Percentiles rank a stretch among this genome's conserved stretches.
Conservation (phyloP, 1,140 invertebrate species). For the Phocides pigmalion region DNA sequence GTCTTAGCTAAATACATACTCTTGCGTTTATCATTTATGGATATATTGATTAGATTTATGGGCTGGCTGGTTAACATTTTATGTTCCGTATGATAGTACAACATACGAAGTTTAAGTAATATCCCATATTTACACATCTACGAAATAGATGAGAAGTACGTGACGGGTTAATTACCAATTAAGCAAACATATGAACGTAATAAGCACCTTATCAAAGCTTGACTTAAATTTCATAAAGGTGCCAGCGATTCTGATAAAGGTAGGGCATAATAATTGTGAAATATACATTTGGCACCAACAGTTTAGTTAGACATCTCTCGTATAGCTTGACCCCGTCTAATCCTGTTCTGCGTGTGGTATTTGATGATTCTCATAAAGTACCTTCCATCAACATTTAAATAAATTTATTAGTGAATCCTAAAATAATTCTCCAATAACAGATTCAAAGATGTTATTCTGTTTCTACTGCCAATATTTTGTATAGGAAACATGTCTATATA, state of each 20-base stretch:
- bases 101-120: slow-evolving; percentile 7
- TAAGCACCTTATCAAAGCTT: neutral
- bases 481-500: no score
- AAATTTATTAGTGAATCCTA: slow-evolving; percentile 33
- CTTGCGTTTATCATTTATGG: neutral
- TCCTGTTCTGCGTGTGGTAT: slow-evolving; percentile 65
- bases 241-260: slow-evolving; percentile 1
- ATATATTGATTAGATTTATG: slow-evolving; percentile 1
- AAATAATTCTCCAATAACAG: slow-evolving; percentile 15
- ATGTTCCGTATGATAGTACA: neutral
- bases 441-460: neutral
- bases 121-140: slow-evolving; percentile 3
- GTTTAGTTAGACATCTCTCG: neutral
- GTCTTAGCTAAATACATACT: neutral
- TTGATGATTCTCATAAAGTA: slow-evolving; percentile 61
- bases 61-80: slow-evolving; percentile 13
- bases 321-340: slow-evolving; percentile 33
- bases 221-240: slow-evolving; percentile 10
- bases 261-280: slow-evolving; percentile 19
- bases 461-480: no score
- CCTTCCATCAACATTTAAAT: slow-evolving; percentile 33
- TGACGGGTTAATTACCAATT: slow-evolving; percentile 22
- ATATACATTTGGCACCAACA: slow-evolving; percentile 17
- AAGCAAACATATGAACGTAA: neutral
- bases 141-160: neutral